These are phyloP conservation scores for Drosophila mauritiana DNA, from an alignment of 1,140 invertebrate species.

Conservation along the genomic window DNA sequence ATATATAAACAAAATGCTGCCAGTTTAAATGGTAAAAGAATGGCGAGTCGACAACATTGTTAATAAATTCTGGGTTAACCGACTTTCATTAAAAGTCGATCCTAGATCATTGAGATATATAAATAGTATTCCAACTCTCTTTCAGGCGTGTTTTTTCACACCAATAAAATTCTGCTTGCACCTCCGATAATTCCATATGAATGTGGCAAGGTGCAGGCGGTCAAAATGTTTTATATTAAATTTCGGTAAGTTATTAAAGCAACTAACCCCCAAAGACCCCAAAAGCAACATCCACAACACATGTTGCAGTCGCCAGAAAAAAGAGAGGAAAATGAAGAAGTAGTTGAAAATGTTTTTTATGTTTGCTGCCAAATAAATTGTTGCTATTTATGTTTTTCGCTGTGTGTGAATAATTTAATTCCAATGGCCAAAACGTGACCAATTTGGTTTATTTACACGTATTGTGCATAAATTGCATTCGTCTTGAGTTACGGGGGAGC, in stretches of 20 bases:
- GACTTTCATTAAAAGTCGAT: not conserved
- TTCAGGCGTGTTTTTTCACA: not conserved
- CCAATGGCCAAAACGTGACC: slow-evolving; percentile 81
- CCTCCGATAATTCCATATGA: slow-evolving; percentile 27
- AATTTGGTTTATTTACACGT: slow-evolving; percentile 84
- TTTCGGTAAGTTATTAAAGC: slow-evolving; percentile 56
- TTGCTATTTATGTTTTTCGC: slow-evolving; percentile 69
- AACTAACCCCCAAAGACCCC: slow-evolving; percentile 34
- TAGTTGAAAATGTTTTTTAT: slow-evolving; percentile 49
- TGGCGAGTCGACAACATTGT: not conserved
- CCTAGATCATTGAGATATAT: no score
- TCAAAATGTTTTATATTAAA: slow-evolving; percentile 75
- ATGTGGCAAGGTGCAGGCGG: slow-evolving; percentile 43
- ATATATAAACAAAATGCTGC: slow-evolving; percentile 8
- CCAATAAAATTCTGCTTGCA: not conserved
- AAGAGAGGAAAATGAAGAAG: slow-evolving; percentile 29
- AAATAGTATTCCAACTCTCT: not conserved
- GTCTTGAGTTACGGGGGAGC: slow-evolving; percentile 14
- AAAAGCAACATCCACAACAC: slow-evolving; percentile 28
- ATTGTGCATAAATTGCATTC: slow-evolving; percentile 75
- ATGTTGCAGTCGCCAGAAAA: slow-evolving; percentile 23
- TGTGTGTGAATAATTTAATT: slow-evolving; percentile 72
- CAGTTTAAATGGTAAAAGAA: slow-evolving; percentile 1
- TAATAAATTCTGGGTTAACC: not conserved
- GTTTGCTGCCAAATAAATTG: slow-evolving; percentile 73